phyloP scores from a whole-genome alignment of 2,797 vertebrate genomes.

The Coregonus sp. region DNA sequence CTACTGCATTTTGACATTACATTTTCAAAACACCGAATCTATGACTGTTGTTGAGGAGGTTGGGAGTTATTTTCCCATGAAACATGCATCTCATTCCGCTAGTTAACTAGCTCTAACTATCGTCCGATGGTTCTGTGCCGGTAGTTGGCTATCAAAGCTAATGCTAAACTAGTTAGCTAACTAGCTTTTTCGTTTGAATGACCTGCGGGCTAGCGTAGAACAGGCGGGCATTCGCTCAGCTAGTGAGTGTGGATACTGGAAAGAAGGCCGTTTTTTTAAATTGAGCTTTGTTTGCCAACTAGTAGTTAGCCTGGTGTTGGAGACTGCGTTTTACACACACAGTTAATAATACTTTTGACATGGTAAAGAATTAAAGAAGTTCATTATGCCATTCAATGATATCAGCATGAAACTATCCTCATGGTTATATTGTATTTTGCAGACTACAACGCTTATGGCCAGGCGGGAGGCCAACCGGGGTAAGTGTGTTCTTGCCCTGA shows the following conservation, averaged over 20 bases:
- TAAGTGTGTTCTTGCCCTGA: constrained; percentile 59
- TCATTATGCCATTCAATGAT: neutral
- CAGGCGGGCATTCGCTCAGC: neutral
- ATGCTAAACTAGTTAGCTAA: neutral
- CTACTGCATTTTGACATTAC: neutral
- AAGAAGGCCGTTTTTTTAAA: neutral
- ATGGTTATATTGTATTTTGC: constrained; percentile 14
- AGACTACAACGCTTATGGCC: constrained; percentile 88
- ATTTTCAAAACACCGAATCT: neutral
- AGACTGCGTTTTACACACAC: neutral
- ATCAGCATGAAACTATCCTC: neutral
- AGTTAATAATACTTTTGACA: neutral
- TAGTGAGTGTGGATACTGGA: neutral
- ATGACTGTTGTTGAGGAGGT: neutral
- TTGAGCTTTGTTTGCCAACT: neutral
- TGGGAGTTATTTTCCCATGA: neutral
- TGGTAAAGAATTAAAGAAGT: neutral
- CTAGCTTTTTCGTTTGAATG: neutral
- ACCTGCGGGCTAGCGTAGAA: neutral
- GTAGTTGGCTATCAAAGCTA: too few relatives aligned
- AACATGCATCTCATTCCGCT: neutral
- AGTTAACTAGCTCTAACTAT: neutral
- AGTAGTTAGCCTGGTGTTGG: neutral
- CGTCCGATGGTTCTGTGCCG: neutral
- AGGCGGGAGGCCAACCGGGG: constrained; percentile 86